Percentiles rank a stretch among this genome's conserved stretches.
Conservation (phyloP, 2,113 vertebrate genomes). For the Recurvirostra avosetta region DNA sequence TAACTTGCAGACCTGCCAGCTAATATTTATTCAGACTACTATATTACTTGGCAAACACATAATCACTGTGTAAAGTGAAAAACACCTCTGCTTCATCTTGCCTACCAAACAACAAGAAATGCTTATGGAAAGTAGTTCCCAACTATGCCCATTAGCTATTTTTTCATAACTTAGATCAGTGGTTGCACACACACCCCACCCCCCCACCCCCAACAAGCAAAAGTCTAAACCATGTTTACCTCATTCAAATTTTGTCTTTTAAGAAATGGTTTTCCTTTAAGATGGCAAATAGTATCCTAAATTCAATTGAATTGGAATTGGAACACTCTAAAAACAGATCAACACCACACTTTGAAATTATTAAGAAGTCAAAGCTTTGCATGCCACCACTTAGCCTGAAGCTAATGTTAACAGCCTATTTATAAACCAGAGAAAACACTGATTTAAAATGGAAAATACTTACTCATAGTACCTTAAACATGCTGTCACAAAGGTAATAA, state of each 20-base stretch:
- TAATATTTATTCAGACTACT: background rate
- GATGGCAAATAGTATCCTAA: too few relatives aligned
- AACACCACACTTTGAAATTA: background rate
- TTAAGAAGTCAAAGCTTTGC: background rate
- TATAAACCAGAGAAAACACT: background rate
- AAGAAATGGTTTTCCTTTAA: too few relatives aligned
- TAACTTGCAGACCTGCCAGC: background rate
- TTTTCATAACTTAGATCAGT: background rate
- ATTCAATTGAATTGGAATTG: too few relatives aligned
- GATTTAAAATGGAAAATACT: background rate
- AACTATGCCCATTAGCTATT: background rate
- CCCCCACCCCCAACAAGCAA: too few relatives aligned
- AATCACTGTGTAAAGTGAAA: background rate
- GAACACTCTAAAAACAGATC: background rate
- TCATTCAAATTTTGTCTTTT: too few relatives aligned
- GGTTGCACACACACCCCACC: background rate
- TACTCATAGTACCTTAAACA: background rate
- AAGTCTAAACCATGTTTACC: too few relatives aligned
- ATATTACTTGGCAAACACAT: background rate
- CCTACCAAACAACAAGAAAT: background rate
- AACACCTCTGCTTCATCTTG: background rate
- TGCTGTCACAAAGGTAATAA: too few relatives aligned
- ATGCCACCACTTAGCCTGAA: background rate
- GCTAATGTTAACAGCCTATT: background rate
- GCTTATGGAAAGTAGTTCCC: background rate